Percentiles rank a stretch among this genome's conserved stretches.
phyloP scores from a whole-genome alignment of 2,888 invertebrate genomes.

The Barypeithes pellucidus region DNA sequence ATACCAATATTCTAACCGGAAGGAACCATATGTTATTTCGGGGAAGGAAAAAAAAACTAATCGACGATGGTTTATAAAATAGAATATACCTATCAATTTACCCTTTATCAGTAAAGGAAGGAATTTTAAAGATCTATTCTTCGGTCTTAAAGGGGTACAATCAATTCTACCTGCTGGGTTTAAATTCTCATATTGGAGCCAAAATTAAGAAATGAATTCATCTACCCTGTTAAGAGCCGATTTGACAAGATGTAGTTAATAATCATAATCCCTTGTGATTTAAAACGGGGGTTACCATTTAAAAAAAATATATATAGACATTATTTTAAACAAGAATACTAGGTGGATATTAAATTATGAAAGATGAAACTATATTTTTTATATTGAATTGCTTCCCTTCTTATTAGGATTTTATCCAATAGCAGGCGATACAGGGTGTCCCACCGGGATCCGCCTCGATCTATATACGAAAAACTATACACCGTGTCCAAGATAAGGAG shows the following conservation, averaged over 20 bases:
- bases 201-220: neutral
- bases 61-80: neutral
- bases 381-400: too few species aligned
- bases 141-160: neutral
- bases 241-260: too few species aligned
- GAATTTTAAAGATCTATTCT: slow-evolving; percentile 4
- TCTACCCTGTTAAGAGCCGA: neutral
- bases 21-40: slow-evolving; percentile 43
- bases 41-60: slow-evolving; percentile 6
- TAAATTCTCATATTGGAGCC: neutral
- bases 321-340: too few species aligned
- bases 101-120: slow-evolving; percentile 11
- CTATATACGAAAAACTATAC: too few species aligned
- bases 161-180: slow-evolving; percentile 7
- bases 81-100: slow-evolving; percentile 8
- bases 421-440: too few species aligned
- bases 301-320: too few species aligned
- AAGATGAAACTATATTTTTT: too few species aligned
- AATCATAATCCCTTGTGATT: too few species aligned
- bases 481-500: too few species aligned
- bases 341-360: too few species aligned
- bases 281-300: neutral
- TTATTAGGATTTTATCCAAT: too few species aligned
- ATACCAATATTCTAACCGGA: slow-evolving; percentile 34
- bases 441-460: too few species aligned